These are phyloP conservation scores for Galago senegalensis DNA, from an alignment of 2,797 vertebrate species.

Conservation along the genomic window DNA sequence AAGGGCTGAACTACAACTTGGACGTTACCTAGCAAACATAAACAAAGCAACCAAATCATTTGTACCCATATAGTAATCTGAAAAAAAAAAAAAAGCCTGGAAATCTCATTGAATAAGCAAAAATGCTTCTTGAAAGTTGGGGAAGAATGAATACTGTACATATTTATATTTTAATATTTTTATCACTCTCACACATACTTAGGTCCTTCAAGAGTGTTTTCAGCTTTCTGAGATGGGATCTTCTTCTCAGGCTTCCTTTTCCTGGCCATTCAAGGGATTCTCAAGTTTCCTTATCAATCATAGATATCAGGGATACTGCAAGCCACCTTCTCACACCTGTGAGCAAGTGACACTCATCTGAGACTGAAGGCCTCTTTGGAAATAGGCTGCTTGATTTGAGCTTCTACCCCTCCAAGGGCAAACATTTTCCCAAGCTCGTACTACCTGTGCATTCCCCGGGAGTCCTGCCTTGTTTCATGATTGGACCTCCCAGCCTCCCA, in stretches of 20 bases:
- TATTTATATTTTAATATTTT: background rate
- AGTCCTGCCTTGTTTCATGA: background rate
- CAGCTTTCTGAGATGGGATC: background rate
- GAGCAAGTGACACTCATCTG: background rate
- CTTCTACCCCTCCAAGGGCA: background rate
- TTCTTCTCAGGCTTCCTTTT: background rate
- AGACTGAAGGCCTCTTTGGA: background rate
- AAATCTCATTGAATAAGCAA: background rate
- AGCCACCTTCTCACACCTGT: background rate
- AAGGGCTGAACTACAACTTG: no score
- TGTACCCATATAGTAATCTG: no score
- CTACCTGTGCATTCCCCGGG: accelerated
- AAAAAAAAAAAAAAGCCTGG: background rate
- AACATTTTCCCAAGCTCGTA: background rate
- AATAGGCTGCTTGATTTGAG: background rate
- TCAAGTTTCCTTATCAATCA: background rate
- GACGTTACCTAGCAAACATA: no score
- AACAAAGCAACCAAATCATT: no score
- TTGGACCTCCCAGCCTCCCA: no score
- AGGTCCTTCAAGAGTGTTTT: background rate
- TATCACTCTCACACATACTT: background rate
- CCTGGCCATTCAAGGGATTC: background rate
- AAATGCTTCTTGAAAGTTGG: background rate
- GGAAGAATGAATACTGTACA: background rate
- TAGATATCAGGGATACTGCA: background rate